Base-by-base conservation (phyloP, 2,113 vertebrate genomes). In the Fukomys damarensis region DNA sequence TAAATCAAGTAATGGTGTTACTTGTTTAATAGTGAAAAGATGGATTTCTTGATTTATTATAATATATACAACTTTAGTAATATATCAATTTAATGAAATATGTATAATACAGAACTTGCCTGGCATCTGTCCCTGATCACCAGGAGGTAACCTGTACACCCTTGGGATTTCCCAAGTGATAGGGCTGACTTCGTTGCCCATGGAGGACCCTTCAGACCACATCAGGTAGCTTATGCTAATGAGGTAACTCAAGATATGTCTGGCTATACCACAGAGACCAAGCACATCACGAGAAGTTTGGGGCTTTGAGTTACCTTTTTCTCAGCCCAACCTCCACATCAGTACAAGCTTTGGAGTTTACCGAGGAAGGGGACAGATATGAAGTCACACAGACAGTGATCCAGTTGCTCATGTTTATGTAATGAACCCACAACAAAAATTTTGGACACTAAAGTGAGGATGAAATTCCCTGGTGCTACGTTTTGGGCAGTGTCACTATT, bases 1-100 rank as follows among this genome's bases (percentile, higher is more conserved):
- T 80, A 96, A 97, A 93, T 87, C 66, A 89, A 89, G 68, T 41
- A 54, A 87, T 87, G 83, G 79, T 84, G 68, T 89, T 90, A 81
- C 49, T 82, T 93, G 22, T 80, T 88, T 96, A 72, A 74, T 80
- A 77, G 24, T 3, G 2, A 65, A 91, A 63, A 65, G 77, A 87
- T 87, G 58, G 30, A 82, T 94, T 90, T 76, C 70, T 91, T 91
- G 70, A 70, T 86, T 77, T 86, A 74, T 43, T 70, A 68, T 58
- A 95, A 63, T 93, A 72, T 61, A 46, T 86, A 76, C 16, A 66
- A 72, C 20, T 46, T 96, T 86, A 72, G 14, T 86, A 89, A 86
- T 66, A 72, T 66, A 66, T 12, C 83, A 46, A 83, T 54, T 32
- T 89, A 65, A 65, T 89, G 81, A 95, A 79, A 82, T 68, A 17